Base-by-base conservation (phyloP, 2,888 invertebrate genomes). In the Brachycybe producta region DNA sequence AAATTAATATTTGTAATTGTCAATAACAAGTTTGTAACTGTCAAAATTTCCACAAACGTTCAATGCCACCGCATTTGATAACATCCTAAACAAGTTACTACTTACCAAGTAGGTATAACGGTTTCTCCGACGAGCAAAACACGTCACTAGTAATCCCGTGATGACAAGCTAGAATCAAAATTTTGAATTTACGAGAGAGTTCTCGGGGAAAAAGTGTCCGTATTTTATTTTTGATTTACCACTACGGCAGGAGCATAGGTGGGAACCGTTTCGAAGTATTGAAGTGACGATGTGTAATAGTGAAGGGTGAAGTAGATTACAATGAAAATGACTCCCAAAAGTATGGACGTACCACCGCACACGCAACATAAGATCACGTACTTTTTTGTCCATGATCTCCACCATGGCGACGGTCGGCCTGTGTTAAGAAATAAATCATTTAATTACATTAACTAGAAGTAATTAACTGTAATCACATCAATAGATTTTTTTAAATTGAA, bases 221-320 rank as follows among this genome's bases (percentile, higher is more conserved):
- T 17, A 24, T 36, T 44, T 28, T n/a, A 27, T 39, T 21, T 30
- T 32, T n/a, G 32, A 47, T 26, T 77, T 69, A 90, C 90, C 82
- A 88, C 81, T 57, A 84, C 81, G 52, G 88, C 88, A 34, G 88
- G 88, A 59, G 91, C 85, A 63, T 90, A 91, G 5, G 88, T 87
- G n/a, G 91, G 91, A 58, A 92, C 84, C 0, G 91, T 88, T 73
- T 92, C 91, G 67, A 91, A 80, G 62, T 87, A 69, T 51, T 70
- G 63, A 42, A 81, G 74, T 1, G 81, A 81, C 1, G 80, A 79
- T 0, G 86, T 87, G 65, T 84, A 80, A 2, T 82, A 78, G 23
- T 84, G 73, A 52, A 86, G 75, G 56, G 84, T 74, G 62, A 84
- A 80, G 64, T 84, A 84, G 56, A 86, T 80, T 1, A 82, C 80